Percentiles rank a stretch among this genome's conserved stretches.
These are phyloP conservation scores for Microcebus lehilahytsara DNA, from an alignment of 2,113 vertebrate genomes.

Conservation along the genomic window DNA sequence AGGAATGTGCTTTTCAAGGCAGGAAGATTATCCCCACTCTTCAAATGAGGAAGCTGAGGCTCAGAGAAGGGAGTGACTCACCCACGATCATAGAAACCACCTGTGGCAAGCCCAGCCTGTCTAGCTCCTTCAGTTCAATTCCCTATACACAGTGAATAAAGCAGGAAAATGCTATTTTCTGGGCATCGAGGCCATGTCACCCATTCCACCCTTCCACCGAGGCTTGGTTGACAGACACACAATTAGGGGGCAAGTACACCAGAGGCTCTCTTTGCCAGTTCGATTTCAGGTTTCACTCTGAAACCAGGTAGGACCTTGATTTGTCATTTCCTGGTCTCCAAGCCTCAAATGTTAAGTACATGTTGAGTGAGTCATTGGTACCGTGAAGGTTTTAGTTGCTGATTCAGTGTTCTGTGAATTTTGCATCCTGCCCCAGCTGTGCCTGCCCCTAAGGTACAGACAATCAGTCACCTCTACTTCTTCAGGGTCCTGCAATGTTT, in stretches of 20 bases:
- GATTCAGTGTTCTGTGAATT: conserved; percentile 47
- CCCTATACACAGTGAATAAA: not conserved
- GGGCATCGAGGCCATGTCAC: not conserved
- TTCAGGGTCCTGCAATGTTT: not conserved
- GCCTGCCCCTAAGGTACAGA: not conserved
- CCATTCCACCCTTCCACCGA: not conserved
- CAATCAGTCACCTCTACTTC: not conserved
- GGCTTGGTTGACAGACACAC: not conserved
- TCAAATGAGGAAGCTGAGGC: too few relatives aligned
- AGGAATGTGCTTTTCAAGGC: too few relatives aligned
- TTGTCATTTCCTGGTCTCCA: conserved; percentile 19
- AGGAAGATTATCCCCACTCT: too few relatives aligned
- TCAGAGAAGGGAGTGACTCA: too few relatives aligned
- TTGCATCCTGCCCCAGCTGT: not conserved
- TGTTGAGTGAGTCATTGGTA: conserved; percentile 56
- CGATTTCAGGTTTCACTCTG: not conserved
- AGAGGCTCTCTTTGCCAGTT: not conserved
- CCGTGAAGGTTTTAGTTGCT: conserved; percentile 20
- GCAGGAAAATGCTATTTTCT: not conserved
- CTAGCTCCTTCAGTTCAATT: not conserved
- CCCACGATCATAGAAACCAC: conserved; percentile 17
- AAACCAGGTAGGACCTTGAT: conserved; percentile 16
- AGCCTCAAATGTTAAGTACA: not conserved
- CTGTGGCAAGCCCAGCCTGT: not conserved
- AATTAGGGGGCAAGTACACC: not conserved